Evolutionary conservation across 2,888 invertebrate genomes (phyloP).

Genomic region (Mylabris sibirica): DNA sequence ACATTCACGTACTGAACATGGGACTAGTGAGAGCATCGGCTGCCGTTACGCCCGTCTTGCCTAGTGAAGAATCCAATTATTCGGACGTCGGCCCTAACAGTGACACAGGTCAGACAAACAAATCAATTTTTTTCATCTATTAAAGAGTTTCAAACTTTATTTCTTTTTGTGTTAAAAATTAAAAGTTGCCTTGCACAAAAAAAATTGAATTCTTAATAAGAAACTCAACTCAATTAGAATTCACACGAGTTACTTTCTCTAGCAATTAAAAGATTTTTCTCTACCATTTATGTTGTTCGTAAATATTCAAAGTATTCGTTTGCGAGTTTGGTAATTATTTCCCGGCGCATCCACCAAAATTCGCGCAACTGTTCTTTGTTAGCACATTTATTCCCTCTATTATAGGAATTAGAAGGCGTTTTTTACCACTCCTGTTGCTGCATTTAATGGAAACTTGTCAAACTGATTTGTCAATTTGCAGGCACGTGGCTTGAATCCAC

Average conservation of each 20-base stretch:
- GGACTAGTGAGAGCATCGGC: constrained; percentile 42
- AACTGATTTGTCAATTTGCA: not conserved
- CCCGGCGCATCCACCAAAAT: constrained; percentile 3
- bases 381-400: not conserved
- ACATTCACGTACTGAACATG: constrained; percentile 39
- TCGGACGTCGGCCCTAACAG: constrained; percentile 38
- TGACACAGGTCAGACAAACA: constrained; percentile 38
- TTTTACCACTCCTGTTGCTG: not conserved
- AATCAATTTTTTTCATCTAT: not conserved
- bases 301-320: not conserved
- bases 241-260: too few relatives aligned
- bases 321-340: not conserved
- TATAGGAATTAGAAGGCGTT: not conserved
- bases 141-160: not conserved
- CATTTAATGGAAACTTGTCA: not conserved
- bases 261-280: too few relatives aligned
- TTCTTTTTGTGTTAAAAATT: too few relatives aligned
- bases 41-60: constrained; percentile 40
- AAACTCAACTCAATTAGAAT: too few relatives aligned
- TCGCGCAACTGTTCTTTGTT: not conserved
- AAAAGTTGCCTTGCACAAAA: too few relatives aligned
- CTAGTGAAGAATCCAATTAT: constrained; percentile 48
- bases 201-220: too few relatives aligned
- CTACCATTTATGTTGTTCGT: not conserved
- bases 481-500: not conserved